phyloP scores from a whole-genome alignment of 1,140 invertebrate species.

The Drosophila ercepeae region DNA sequence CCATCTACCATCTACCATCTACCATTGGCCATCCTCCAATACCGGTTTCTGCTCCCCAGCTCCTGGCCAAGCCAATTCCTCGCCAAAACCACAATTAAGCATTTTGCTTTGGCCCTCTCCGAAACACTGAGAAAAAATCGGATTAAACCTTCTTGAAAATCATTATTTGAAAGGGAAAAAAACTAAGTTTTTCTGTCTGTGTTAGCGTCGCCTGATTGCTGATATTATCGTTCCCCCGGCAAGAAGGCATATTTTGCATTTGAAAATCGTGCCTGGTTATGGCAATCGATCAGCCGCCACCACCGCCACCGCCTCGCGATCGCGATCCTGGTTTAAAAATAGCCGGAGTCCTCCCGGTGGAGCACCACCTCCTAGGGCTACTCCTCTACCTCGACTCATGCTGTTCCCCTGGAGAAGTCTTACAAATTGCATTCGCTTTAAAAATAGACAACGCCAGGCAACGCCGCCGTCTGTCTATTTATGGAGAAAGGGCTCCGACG shows the following conservation, averaged over 20 bases:
- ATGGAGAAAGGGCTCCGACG: slow-evolving; percentile 48
- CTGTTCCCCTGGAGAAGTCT: slow-evolving; percentile 13
- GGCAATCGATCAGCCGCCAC: slow-evolving; percentile 47
- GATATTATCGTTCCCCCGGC: slow-evolving; percentile 40
- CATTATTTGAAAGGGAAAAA: no score
- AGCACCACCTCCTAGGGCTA: neutral
- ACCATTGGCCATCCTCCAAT: neutral
- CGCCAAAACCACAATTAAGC: slow-evolving; percentile 45
- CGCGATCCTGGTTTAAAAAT: slow-evolving; percentile 47
- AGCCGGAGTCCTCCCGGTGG: neutral
- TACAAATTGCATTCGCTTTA: slow-evolving; percentile 59
- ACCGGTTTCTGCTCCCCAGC: slow-evolving; percentile 21
- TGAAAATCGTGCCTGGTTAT: slow-evolving; percentile 57
- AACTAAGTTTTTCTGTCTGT: neutral
- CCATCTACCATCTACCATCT: neutral
- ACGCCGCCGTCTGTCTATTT: slow-evolving; percentile 44
- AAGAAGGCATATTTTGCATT: slow-evolving; percentile 25
- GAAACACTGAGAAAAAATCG: neutral
- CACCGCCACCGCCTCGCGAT: no score
- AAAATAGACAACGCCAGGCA: slow-evolving; percentile 46
- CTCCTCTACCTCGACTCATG: neutral
- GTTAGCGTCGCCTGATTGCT: slow-evolving; percentile 39
- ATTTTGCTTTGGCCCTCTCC: slow-evolving; percentile 40
- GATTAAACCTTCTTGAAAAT: no score
- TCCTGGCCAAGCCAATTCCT: neutral